A percentile compares a stretch with the other conserved stretches of the same genome.
phyloP scores from a whole-genome alignment of 1,140 invertebrate genomes.

The Bombus vancouverensis region DNA sequence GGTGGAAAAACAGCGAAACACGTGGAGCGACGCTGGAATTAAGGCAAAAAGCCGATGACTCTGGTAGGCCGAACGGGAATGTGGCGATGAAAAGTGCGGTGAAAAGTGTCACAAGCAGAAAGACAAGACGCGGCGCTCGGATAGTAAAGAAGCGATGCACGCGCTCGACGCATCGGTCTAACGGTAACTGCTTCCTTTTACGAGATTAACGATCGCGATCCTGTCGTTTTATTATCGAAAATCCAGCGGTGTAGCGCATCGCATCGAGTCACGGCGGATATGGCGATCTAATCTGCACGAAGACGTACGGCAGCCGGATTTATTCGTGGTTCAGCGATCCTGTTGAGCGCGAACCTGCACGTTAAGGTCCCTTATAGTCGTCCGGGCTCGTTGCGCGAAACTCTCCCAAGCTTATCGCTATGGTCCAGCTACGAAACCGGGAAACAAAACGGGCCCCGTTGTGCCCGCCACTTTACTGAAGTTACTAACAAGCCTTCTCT shows the following conservation, averaged over 20 bases:
- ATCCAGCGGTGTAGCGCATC: slow-evolving; percentile 26
- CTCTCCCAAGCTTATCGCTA: background rate
- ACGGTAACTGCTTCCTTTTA: slow-evolving; percentile 35
- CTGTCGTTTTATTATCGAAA: slow-evolving; percentile 50
- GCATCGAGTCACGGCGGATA: slow-evolving; percentile 40
- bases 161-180: background rate
- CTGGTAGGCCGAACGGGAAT: background rate
- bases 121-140: background rate
- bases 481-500: slow-evolving; percentile 33
- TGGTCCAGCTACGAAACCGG: slow-evolving; percentile 39
- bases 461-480: slow-evolving; percentile 15
- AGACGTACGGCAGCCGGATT: slow-evolving; percentile 41
- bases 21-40: too few relatives aligned
- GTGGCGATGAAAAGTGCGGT: background rate
- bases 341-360: background rate
- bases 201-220: slow-evolving; percentile 42
- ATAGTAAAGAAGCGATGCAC: background rate
- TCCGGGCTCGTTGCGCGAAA: slow-evolving; percentile 20
- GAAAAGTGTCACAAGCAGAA: background rate
- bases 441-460: slow-evolving; percentile 36
- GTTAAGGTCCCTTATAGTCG: background rate
- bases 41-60: background rate
- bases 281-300: slow-evolving; percentile 42
- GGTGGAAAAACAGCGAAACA: too few relatives aligned
- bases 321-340: slow-evolving; percentile 42